Evolutionary conservation across 1,140 invertebrate species (phyloP), one percentile per base, ranked within the genome.

Genomic region (Drosophila bifasciata): DNA sequence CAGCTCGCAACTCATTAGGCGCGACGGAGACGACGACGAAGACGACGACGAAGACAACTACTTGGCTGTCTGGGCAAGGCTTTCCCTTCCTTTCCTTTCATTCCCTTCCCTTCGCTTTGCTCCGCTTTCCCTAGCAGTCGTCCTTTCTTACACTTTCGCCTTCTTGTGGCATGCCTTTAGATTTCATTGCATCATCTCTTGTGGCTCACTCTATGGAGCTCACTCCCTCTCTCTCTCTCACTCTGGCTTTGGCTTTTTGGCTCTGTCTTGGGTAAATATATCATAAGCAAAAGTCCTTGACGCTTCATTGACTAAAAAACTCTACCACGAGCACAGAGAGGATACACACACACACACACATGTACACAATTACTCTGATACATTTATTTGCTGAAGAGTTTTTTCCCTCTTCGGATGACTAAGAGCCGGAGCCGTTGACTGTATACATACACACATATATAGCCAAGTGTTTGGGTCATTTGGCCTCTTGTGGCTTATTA

Each of bases 221-320:
- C 32, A 39, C 19, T 5, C 40, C 49, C 19, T 9, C 48, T 53
- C 57, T 8, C 57, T 66, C 61, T 44, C 60, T 48, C 23, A 15
- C 44, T 57, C 19, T n/a, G 25, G 44, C 32, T 13, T 11, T 36
- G 11, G 4, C 11, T 13, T 36, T 36, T 36, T 36, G 32, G 32
- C 32, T 36, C 32, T 36, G 32, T 66, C n/a, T 43, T 28, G 50
- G 52, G 76, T 61, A 80, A 86, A 86, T 85, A 86, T 85, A 85
- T 85, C 81, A 86, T 85, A 71, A 81, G 83, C 76, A 78, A 79
- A 88, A 86, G 84, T 86, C 83, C 83, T 86, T 86, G 83, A 86
- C 83, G 83, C 83, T 86, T 88, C 83, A 86, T 86, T 86, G 83
- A 86, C 83, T 86, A 88, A 86, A 86, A 86, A 78, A 84, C 69